These are phyloP conservation scores for Todus mexicanus DNA, from an alignment of 2,797 vertebrate genomes.

Conservation along the genomic window DNA sequence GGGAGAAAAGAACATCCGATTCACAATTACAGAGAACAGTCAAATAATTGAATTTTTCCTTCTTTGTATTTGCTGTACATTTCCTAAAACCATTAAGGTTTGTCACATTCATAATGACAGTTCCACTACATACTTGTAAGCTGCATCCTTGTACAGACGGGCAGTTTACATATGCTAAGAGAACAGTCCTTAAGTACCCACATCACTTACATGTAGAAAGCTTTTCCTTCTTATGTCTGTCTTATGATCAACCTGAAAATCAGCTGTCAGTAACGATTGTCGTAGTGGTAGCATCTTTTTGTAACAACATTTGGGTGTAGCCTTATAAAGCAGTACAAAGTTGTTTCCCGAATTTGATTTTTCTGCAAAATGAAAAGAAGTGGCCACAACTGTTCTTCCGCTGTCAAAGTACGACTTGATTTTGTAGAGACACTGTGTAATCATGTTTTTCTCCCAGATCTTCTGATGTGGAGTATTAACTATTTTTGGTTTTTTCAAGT, in stretches of 20 bases:
- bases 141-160: background rate
- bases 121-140: background rate
- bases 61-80: background rate
- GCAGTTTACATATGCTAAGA: background rate
- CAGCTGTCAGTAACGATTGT: background rate
- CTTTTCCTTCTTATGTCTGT: background rate
- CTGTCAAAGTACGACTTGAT: background rate
- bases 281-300: background rate
- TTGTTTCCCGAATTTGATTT: background rate
- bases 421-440: background rate
- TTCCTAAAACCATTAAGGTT: background rate
- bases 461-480: background rate
- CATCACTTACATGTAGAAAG: background rate
- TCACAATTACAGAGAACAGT: background rate
- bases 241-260: background rate
- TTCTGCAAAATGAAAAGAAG: background rate
- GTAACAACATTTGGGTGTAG: background rate
- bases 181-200: background rate
- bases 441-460: background rate
- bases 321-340: background rate
- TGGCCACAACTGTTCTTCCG: background rate
- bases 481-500: background rate
- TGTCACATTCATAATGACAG: background rate
- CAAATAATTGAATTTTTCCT: background rate
- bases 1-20: background rate